phyloP scores from a whole-genome alignment of 2,888 invertebrate genomes.

The Nomada fabriciana region DNA sequence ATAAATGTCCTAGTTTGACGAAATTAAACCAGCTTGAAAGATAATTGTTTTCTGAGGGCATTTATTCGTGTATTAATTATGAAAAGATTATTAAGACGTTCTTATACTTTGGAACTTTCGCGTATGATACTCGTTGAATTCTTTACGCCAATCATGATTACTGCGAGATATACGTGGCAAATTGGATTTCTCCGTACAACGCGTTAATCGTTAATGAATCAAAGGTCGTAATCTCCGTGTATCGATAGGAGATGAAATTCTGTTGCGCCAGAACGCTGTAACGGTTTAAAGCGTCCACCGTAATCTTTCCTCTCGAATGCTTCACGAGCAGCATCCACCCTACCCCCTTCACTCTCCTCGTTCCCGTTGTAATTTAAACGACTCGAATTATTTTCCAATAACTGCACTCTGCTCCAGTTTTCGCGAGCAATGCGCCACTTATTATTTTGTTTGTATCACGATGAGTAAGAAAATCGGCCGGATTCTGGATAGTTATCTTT shows the following conservation, averaged over 20 bases:
- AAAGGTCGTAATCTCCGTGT: slow-evolving; percentile 29
- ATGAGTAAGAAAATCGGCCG: slow-evolving; percentile 7
- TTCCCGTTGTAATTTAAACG: slow-evolving; percentile 49
- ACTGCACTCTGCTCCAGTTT: slow-evolving; percentile 48
- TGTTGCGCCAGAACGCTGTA: slow-evolving; percentile 69
- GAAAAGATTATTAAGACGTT: too few relatives aligned
- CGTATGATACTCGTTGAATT: neutral
- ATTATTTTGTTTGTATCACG: slow-evolving; percentile 25
- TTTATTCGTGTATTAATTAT: too few relatives aligned
- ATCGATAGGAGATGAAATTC: slow-evolving; percentile 66
- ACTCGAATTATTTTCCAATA: slow-evolving; percentile 58
- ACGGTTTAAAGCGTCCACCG: slow-evolving; percentile 77
- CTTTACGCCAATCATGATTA: neutral
- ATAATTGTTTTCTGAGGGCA: too few relatives aligned
- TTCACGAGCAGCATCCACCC: slow-evolving; percentile 39
- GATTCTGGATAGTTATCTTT: slow-evolving; percentile 62
- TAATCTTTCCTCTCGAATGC: slow-evolving; percentile 67
- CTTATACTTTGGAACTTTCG: too few relatives aligned
- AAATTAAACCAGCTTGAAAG: too few relatives aligned
- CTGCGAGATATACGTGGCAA: neutral
- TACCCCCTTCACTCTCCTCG: slow-evolving; percentile 25
- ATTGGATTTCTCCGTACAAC: neutral
- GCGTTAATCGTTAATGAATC: slow-evolving; percentile 26
- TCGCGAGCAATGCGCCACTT: slow-evolving; percentile 5
- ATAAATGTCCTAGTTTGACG: too few relatives aligned